Percentiles rank a stretch among this genome's conserved stretches.
These are phyloP conservation scores for Andricus curvator DNA, from an alignment of 2,888 invertebrate species.

Conservation along the genomic window DNA sequence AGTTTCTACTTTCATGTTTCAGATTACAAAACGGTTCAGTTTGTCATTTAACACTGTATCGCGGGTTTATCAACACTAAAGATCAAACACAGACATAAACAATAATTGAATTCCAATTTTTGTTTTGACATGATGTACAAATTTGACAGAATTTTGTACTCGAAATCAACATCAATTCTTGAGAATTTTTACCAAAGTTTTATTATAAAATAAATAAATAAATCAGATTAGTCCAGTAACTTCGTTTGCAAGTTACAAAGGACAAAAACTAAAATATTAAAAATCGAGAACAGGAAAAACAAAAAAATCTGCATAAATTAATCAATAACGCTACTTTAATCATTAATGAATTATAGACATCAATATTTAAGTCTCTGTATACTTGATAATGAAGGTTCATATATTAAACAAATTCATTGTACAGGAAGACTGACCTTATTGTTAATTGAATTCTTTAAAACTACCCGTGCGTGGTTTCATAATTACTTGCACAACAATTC, in stretches of 20 bases:
- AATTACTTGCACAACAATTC: conserved; percentile 14
- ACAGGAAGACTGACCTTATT: not conserved
- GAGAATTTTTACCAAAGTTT: not conserved
- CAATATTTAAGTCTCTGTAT: not conserved
- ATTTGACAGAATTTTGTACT: too few species aligned
- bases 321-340: not conserved
- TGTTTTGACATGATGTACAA: not conserved
- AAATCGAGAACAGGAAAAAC: not conserved
- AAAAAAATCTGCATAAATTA: not conserved
- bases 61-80: not conserved
- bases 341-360: not conserved
- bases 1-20: not conserved
- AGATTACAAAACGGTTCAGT: not conserved
- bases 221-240: not conserved
- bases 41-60: not conserved
- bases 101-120: not conserved
- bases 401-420: not conserved
- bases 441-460: not conserved
- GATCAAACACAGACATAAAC: not conserved
- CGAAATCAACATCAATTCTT: too few species aligned
- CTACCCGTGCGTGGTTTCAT: not conserved
- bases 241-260: not conserved
- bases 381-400: not conserved
- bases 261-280: not conserved
- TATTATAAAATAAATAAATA: not conserved